These are phyloP conservation scores for Caradrina clavipalpis DNA, from an alignment of 2,888 invertebrate genomes.

Conservation along the genomic window DNA sequence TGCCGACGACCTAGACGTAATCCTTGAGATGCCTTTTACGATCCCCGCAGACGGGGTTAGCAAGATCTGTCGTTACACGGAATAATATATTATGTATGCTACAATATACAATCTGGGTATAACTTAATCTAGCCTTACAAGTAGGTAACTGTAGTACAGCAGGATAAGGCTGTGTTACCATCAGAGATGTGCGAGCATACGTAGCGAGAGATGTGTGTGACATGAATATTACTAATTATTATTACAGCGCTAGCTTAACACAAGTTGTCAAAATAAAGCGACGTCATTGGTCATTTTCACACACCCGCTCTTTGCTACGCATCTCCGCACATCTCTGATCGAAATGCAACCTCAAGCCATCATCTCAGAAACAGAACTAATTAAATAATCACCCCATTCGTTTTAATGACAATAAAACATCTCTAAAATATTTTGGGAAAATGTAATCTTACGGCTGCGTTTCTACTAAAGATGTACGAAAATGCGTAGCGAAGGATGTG, in stretches of 20 bases:
- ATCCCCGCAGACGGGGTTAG: conserved; percentile 5
- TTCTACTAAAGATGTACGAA: background rate
- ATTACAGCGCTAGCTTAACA: too few relatives aligned
- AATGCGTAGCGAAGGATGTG: background rate
- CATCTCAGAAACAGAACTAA: background rate
- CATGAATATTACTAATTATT: background rate
- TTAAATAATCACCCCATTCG: too few relatives aligned
- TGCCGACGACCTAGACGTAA: conserved; percentile 20
- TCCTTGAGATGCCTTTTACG: conserved; percentile 26
- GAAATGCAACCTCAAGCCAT: background rate
- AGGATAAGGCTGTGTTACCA: background rate
- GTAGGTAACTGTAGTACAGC: background rate
- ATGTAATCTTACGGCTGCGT: too few relatives aligned
- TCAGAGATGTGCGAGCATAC: background rate
- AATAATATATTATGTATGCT: conserved; percentile 5
- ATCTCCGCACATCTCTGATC: too few relatives aligned
- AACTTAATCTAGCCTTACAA: background rate
- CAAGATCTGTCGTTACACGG: conserved; percentile 9
- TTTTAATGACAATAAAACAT: too few relatives aligned
- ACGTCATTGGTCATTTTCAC: too few relatives aligned
- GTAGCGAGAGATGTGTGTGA: background rate
- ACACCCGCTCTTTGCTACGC: too few relatives aligned
- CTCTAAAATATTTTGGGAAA: too few relatives aligned
- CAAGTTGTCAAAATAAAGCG: too few relatives aligned
- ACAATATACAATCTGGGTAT: background rate